phyloP scores from a whole-genome alignment of 2,888 invertebrate species.

The Spicauda simplicius region DNA sequence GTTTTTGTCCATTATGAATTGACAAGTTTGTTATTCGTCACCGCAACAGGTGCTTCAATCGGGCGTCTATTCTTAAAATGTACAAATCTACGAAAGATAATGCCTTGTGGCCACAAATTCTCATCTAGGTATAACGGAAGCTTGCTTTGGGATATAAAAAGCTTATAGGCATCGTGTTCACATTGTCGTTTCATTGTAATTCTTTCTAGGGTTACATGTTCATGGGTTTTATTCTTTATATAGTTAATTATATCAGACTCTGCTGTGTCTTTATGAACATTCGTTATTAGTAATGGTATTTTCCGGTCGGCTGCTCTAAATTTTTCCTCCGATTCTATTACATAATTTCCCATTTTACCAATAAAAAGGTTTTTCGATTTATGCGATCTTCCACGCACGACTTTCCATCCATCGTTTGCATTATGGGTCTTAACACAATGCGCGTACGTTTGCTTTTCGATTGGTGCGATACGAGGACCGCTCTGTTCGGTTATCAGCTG shows the following conservation, averaged over 20 bases:
- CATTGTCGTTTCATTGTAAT: conserved; percentile 30
- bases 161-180: conserved; percentile 44
- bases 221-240: conserved; percentile 28
- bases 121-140: conserved; percentile 42
- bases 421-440: no score
- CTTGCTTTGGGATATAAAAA: conserved; percentile 42
- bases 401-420: no score
- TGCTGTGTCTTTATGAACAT: conserved; percentile 40
- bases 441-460: no score
- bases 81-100: conserved; percentile 46
- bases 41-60: neutral
- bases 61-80: conserved; percentile 31
- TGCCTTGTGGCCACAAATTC: conserved; percentile 44
- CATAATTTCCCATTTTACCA: conserved; percentile 9
- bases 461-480: no score
- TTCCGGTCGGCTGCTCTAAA: conserved; percentile 45
- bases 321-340: neutral
- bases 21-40: neutral
- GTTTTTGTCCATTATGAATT: conserved; percentile 3
- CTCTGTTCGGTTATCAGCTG: no score
- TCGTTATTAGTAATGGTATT: conserved; percentile 45
- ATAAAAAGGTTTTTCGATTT: neutral
- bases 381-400: no score
- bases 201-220: conserved; percentile 38
- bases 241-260: conserved; percentile 43